These are phyloP conservation scores for Caenorhabditis afra DNA, from an alignment of 2,888 invertebrate species.

Conservation along the genomic window DNA sequence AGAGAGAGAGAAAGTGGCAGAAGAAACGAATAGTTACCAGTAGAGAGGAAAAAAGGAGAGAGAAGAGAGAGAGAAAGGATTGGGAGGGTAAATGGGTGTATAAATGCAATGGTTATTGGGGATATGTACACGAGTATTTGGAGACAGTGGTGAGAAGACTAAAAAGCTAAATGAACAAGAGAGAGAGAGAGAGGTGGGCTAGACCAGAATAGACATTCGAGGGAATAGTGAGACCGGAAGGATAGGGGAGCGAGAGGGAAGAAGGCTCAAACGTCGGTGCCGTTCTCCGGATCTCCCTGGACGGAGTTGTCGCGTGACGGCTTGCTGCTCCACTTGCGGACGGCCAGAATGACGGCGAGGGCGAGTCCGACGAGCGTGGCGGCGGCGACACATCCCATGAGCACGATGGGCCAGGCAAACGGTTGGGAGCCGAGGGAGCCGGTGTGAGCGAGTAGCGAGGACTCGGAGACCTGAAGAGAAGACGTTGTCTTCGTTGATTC, in stretches of 20 bases:
- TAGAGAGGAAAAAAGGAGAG: conserved; percentile 12
- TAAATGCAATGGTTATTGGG: conserved; percentile 31
- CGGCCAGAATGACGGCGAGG: conserved; percentile 55
- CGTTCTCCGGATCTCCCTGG: conserved; percentile 66
- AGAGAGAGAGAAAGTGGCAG: conserved; percentile 24
- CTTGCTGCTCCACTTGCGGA: conserved; percentile 70
- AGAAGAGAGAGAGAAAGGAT: not conserved
- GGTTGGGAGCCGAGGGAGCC: conserved; percentile 60
- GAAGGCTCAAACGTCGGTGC: conserved; percentile 65
- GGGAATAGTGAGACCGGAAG: conserved; percentile 41
- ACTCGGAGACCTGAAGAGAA: conserved; percentile 59
- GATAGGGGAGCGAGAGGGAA: not conserved
- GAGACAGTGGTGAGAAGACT: not conserved
- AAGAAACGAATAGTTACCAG: conserved; percentile 40
- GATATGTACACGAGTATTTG: conserved; percentile 28
- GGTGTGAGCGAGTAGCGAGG: conserved; percentile 64
- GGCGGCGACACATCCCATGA: conserved; percentile 65
- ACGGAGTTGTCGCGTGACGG: conserved; percentile 67
- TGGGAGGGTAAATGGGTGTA: conserved; percentile 19
- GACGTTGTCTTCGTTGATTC: too few relatives aligned
- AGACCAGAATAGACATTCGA: conserved; percentile 40
- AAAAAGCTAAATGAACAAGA: conserved; percentile 4
- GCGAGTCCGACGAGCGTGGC: conserved; percentile 57
- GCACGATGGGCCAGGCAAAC: conserved; percentile 66
- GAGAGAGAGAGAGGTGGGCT: not conserved